Evolutionary conservation across 1,140 invertebrate genomes (phyloP).

Genomic region (Drosophila persimilis): DNA sequence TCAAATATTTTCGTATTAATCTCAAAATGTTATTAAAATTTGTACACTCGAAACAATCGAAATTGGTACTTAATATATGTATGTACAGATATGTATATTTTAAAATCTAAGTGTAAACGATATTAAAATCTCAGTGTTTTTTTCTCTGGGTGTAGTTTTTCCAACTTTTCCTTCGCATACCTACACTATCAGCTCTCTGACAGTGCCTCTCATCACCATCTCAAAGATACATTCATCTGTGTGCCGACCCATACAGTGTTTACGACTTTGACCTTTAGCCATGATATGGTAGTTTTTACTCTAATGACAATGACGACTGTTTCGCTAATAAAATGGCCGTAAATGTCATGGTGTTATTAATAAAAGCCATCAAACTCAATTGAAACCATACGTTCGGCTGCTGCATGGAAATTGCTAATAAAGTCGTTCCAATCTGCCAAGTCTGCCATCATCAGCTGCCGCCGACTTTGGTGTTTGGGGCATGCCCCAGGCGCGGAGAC

Average conservation of each 20-base stretch:
- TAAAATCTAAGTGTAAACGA: too few species aligned
- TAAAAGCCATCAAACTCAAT: slow-evolving; percentile 73
- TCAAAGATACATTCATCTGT: slow-evolving; percentile 29
- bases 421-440: slow-evolving; percentile 58
- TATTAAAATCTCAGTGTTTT: too few species aligned
- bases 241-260: slow-evolving; percentile 32
- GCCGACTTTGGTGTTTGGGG: too few species aligned
- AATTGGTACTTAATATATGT: too few species aligned
- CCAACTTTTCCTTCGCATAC: too few species aligned
- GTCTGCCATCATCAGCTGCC: slow-evolving; percentile 3
- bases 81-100: too few species aligned
- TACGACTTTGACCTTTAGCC: slow-evolving; percentile 73
- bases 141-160: too few species aligned
- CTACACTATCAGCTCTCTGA: neutral
- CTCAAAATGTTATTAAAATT: too few species aligned
- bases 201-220: slow-evolving; percentile 30
- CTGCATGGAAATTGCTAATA: slow-evolving; percentile 55
- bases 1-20: too few species aligned
- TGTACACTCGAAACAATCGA: too few species aligned
- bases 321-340: slow-evolving; percentile 53
- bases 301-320: slow-evolving; percentile 55
- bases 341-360: slow-evolving; percentile 70
- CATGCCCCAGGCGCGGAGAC: slow-evolving; percentile 9
- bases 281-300: slow-evolving; percentile 61
- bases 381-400: slow-evolving; percentile 33